phyloP scores from a whole-genome alignment of 64 coral and sea anemone species.

The Exaiptasia diaphana region DNA sequence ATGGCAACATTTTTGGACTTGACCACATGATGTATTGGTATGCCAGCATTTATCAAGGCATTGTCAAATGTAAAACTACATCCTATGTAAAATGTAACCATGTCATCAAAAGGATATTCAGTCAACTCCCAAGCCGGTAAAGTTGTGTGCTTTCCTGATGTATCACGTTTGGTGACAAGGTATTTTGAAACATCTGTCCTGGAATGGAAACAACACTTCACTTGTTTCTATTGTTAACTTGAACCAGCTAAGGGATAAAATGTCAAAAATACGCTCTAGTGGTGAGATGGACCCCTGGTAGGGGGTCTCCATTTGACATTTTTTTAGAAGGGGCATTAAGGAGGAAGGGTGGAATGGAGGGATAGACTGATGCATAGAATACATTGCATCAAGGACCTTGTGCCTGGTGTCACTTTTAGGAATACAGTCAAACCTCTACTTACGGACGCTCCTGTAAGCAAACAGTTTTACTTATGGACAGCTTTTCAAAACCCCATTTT shows the following conservation, averaged over 20 bases:
- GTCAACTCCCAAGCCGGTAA: constrained; percentile 15
- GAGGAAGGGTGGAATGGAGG: not conserved
- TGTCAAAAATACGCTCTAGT: too few relatives aligned
- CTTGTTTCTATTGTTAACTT: not conserved
- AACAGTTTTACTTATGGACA: too few relatives aligned
- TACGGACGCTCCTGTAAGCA: too few relatives aligned
- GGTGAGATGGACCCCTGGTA: too few relatives aligned
- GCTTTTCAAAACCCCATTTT: not conserved
- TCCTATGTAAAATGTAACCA: constrained; percentile 77
- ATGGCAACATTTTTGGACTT: constrained; percentile 30
- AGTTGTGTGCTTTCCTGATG: not conserved
- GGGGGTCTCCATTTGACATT: too few relatives aligned
- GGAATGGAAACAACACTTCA: not conserved
- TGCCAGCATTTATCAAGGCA: constrained; percentile 44
- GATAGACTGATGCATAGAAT: not conserved
- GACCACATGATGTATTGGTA: constrained; percentile 35
- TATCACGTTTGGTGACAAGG: not conserved
- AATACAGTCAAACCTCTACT: too few relatives aligned
- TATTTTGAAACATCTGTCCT: constrained; percentile 72
- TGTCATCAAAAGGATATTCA: constrained; percentile 44
- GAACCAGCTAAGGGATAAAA: not conserved
- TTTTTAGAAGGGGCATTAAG: not conserved
- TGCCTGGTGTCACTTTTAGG: too few relatives aligned
- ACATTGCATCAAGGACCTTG: not conserved
- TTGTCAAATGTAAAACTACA: constrained; percentile 81